Conservation (phyloP, 1,140 invertebrate genomes). For the Mercenaria mercenaria region DNA sequence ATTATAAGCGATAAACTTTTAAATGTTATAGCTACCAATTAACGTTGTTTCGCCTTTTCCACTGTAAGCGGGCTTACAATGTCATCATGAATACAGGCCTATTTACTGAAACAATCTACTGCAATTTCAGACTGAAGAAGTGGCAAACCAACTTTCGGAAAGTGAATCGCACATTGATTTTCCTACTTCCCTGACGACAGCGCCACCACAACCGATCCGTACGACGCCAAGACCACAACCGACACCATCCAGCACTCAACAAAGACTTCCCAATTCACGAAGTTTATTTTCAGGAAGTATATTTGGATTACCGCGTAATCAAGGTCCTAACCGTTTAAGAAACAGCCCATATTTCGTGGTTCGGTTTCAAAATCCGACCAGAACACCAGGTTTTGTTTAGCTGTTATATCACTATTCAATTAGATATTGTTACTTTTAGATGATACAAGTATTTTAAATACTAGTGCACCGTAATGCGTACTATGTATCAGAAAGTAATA, state of each 20-base stretch:
- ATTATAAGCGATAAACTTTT: too few species aligned
- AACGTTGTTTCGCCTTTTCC: too few species aligned
- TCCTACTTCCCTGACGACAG: not conserved
- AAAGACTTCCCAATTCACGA: not conserved
- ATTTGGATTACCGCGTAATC: not conserved
- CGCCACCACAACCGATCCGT: not conserved
- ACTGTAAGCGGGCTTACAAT: too few species aligned
- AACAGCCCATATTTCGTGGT: not conserved
- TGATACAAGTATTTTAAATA: too few species aligned
- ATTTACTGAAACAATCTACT: too few species aligned
- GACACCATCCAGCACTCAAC: not conserved
- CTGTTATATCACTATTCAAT: too few species aligned
- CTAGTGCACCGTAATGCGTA: too few species aligned
- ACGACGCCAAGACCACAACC: not conserved
- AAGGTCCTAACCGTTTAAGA: not conserved
- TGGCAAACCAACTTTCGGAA: not conserved
- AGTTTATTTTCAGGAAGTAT: too few species aligned
- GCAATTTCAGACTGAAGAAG: not conserved
- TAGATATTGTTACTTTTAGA: too few species aligned
- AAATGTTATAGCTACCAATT: too few species aligned
- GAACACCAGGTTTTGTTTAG: not conserved
- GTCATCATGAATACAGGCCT: too few species aligned
- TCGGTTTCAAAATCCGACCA: not conserved
- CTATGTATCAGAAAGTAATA: too few species aligned
- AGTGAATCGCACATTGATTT: not conserved